These are phyloP conservation scores for Raja brachyura DNA, from an alignment of 2,113 vertebrate species.

Conservation along the genomic window DNA sequence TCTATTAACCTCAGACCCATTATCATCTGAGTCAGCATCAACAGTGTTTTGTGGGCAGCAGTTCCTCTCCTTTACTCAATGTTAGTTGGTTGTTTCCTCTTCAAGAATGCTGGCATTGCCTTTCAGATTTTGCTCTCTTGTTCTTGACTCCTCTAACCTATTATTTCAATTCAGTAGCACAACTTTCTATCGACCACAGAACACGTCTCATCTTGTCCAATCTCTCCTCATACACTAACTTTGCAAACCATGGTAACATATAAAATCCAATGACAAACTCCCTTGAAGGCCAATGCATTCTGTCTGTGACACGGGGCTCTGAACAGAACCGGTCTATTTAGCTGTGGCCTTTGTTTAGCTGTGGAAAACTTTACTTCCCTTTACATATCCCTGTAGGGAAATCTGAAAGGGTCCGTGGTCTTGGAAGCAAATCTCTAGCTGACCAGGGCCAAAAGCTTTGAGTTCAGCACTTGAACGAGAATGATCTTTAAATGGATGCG, in stretches of 20 bases:
- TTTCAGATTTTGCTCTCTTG: neutral
- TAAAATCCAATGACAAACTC: too few species aligned
- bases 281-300: neutral
- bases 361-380: neutral
- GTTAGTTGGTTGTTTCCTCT: neutral
- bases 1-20: too few species aligned
- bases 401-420: neutral
- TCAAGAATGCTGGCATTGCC: neutral
- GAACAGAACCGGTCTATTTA: neutral
- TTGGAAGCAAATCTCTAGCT: neutral
- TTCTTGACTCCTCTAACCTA: neutral
- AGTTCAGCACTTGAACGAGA: neutral
- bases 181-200: too few species aligned
- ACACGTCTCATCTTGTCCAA: too few species aligned
- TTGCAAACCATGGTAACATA: too few species aligned
- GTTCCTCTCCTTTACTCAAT: too few species aligned
- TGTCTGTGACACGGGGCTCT: neutral
- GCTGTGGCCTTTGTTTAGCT: neutral
- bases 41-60: too few species aligned
- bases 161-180: too few species aligned
- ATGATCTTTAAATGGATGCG: neutral
- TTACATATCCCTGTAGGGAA: neutral
- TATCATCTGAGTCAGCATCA: too few species aligned
- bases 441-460: neutral
- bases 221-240: too few species aligned